Evolutionary conservation across 1,140 invertebrate species (phyloP).

Genomic region (Phthorimaea operculella): DNA sequence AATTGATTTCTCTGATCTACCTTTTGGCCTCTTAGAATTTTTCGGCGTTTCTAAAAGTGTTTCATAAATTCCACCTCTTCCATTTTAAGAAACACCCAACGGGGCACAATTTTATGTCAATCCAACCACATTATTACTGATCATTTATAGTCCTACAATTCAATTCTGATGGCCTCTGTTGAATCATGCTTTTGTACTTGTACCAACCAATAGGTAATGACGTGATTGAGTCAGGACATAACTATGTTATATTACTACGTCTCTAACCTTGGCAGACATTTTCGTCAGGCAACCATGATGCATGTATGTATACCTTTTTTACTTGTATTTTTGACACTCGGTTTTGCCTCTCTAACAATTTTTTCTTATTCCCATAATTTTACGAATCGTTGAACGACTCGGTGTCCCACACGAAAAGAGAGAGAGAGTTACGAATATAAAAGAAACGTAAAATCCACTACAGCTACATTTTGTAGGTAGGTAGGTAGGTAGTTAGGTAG

Average conservation of each 20-base stretch:
- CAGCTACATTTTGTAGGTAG: too few species aligned
- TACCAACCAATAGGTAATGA: slow-evolving; percentile 23
- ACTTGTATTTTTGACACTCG: too few species aligned
- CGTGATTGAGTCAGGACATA: slow-evolving; percentile 24
- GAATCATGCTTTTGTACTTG: slow-evolving; percentile 28
- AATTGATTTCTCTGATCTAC: slow-evolving; percentile 52
- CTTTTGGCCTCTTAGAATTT: slow-evolving; percentile 23
- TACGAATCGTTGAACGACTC: too few species aligned
- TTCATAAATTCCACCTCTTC: background rate
- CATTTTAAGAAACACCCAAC: too few species aligned
- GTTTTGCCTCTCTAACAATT: too few species aligned
- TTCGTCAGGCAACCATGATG: background rate
- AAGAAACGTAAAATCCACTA: too few species aligned
- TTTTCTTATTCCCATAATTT: too few species aligned
- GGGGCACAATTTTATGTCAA: too few species aligned
- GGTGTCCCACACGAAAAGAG: too few species aligned
- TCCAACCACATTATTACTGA: background rate
- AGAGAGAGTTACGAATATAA: too few species aligned
- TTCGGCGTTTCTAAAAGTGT: slow-evolving; percentile 29
- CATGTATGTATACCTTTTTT: too few species aligned
- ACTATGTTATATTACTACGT: background rate
- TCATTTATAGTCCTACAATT: slow-evolving; percentile 23
- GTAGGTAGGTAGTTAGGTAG: too few species aligned
- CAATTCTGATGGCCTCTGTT: slow-evolving; percentile 25
- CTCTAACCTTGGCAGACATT: slow-evolving; percentile 20